Evolutionary conservation across 2,888 invertebrate genomes (phyloP).

Genomic region (Scaptomyza cyrtandrae): DNA sequence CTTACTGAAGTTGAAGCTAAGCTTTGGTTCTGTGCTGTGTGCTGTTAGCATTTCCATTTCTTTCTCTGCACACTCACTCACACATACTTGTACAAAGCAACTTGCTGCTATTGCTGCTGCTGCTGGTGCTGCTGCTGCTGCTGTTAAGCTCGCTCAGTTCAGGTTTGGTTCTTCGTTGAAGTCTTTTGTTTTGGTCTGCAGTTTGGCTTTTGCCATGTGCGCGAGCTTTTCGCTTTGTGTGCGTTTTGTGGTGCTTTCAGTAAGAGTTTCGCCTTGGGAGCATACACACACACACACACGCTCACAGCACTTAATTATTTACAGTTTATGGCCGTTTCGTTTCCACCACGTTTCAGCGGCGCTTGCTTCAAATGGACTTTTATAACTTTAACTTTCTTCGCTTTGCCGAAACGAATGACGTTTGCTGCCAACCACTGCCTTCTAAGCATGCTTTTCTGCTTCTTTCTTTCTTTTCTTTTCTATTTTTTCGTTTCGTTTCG

Average conservation of each 20-base stretch:
- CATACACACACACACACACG: conserved; percentile 23
- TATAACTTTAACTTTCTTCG: conserved; percentile 81
- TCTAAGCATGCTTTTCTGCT: conserved; percentile 53
- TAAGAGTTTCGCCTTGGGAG: conserved; percentile 75
- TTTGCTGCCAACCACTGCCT: conserved; percentile 50
- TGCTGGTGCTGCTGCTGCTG: conserved; percentile 1
- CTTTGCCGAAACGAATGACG: conserved; percentile 44
- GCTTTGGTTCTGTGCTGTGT: conserved; percentile 58
- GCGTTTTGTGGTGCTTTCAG: conserved; percentile 23
- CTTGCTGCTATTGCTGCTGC: neutral
- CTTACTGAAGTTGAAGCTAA: conserved; percentile 40
- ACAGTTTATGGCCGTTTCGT: conserved; percentile 68
- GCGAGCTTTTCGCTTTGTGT: conserved; percentile 41
- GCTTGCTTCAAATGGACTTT: conserved; percentile 54
- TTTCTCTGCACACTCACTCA: conserved; percentile 44
- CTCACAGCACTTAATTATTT: conserved; percentile 63
- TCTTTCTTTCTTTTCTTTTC: conserved; percentile 40
- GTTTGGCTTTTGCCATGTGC: conserved; percentile 72
- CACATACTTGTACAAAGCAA: conserved; percentile 1
- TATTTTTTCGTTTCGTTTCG: conserved; percentile 31
- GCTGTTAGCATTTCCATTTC: conserved; percentile 63
- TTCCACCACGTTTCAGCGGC: conserved; percentile 62
- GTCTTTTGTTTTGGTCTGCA: conserved; percentile 77
- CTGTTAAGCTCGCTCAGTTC: conserved; percentile 37
- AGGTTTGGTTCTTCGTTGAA: conserved; percentile 76